phyloP scores from a whole-genome alignment of 2,113 vertebrate species.

The Passer montanus region DNA sequence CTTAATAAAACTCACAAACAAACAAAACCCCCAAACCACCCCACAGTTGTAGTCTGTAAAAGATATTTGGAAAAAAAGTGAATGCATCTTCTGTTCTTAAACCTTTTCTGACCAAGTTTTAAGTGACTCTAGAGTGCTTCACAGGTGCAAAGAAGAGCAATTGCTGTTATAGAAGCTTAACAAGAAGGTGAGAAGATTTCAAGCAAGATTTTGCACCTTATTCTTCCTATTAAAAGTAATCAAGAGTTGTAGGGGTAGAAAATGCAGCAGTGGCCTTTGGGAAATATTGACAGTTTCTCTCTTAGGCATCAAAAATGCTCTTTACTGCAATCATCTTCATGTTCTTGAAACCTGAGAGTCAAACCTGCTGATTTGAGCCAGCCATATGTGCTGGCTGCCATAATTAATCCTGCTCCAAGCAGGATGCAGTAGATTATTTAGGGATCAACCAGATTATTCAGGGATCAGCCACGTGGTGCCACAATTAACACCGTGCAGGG shows the following conservation, averaged over 20 bases:
- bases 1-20: background rate
- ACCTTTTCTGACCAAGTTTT: background rate
- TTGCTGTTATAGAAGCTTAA: background rate
- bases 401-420: background rate
- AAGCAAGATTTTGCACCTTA: background rate
- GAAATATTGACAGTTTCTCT: background rate
- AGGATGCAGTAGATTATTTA: background rate
- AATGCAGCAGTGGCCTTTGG: background rate
- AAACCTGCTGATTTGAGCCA: background rate
- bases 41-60: background rate
- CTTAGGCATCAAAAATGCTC: background rate
- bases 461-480: background rate
- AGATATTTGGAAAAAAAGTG: background rate
- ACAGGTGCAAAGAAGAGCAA: background rate
- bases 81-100: background rate
- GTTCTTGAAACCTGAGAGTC: background rate
- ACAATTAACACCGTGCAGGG: fast-evolving
- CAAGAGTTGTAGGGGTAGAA: background rate
- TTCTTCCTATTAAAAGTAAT: background rate
- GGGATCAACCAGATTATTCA: background rate
- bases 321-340: background rate
- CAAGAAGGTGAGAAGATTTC: background rate
- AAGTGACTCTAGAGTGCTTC: background rate
- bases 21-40: background rate
- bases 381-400: background rate